phyloP scores from a whole-genome alignment of 2,797 vertebrate species.

The Xenops minutus region DNA sequence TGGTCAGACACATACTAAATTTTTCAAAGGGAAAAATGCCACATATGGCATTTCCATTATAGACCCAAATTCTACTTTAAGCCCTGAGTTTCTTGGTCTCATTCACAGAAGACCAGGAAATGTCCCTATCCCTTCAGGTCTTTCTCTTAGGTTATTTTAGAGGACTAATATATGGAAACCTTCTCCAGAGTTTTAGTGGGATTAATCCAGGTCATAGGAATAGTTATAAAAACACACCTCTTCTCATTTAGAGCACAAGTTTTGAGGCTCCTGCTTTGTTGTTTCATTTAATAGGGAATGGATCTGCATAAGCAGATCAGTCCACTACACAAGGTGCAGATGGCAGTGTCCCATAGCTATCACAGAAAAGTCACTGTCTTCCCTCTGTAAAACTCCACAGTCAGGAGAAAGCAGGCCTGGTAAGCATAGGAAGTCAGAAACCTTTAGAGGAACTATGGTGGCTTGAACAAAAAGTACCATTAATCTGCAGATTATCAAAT shows the following conservation, averaged over 20 bases:
- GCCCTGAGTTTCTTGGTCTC: background rate
- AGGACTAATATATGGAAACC: background rate
- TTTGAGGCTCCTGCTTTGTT: background rate
- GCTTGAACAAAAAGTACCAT: background rate
- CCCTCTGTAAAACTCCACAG: background rate
- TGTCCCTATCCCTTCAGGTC: rapidly evolving
- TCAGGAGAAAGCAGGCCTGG: background rate
- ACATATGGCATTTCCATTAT: background rate
- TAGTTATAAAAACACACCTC: background rate
- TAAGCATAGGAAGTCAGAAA: background rate
- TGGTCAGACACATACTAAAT: background rate
- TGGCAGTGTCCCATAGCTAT: background rate
- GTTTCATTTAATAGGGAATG: background rate
- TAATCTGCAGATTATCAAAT: background rate
- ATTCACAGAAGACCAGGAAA: background rate
- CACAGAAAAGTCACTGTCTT: background rate
- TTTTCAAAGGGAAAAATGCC: background rate
- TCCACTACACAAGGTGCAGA: background rate
- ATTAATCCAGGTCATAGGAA: background rate
- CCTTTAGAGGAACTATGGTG: background rate
- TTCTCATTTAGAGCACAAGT: background rate
- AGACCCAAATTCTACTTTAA: background rate
- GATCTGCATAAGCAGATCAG: background rate
- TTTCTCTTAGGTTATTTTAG: background rate
- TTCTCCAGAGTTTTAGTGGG: background rate